Conservation (phyloP, 2,888 invertebrate species). For the Agrochola litura region DNA sequence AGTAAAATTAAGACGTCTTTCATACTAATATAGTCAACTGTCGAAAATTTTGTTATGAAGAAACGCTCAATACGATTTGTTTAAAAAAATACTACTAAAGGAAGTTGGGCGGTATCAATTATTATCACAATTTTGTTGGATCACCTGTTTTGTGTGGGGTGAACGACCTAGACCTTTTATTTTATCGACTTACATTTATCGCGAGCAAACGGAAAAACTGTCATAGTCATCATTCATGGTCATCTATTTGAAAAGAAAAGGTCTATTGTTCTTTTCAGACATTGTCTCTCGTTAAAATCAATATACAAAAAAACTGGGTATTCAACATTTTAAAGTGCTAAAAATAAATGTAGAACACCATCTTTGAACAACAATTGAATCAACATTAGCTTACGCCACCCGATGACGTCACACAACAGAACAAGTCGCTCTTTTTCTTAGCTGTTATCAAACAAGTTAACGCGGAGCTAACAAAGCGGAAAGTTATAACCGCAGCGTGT, state of each 20-base stretch:
- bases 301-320: background rate
- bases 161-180: background rate
- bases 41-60: slow-evolving; percentile 45
- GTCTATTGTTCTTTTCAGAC: background rate
- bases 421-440: slow-evolving; percentile 18
- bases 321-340: background rate
- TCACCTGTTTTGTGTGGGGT: too few relatives aligned
- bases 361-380: background rate
- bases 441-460: slow-evolving; percentile 57
- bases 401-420: slow-evolving; percentile 25
- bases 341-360: background rate
- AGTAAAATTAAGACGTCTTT: slow-evolving; percentile 32
- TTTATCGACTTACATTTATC: background rate
- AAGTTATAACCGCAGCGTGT: slow-evolving; percentile 60
- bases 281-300: too few relatives aligned
- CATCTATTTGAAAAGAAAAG: background rate
- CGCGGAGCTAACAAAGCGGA: slow-evolving; percentile 59
- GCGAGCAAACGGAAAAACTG: background rate
- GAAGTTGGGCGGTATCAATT: slow-evolving; percentile 1
- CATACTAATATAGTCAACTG: slow-evolving; percentile 28
- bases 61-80: slow-evolving; percentile 10
- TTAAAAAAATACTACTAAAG: slow-evolving; percentile 8
- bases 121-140: background rate
- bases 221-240: background rate
- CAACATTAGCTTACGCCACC: slow-evolving; percentile 12